Evolutionary conservation across 2,113 vertebrate genomes (phyloP).

Genomic region (Lophius piscatorius): DNA sequence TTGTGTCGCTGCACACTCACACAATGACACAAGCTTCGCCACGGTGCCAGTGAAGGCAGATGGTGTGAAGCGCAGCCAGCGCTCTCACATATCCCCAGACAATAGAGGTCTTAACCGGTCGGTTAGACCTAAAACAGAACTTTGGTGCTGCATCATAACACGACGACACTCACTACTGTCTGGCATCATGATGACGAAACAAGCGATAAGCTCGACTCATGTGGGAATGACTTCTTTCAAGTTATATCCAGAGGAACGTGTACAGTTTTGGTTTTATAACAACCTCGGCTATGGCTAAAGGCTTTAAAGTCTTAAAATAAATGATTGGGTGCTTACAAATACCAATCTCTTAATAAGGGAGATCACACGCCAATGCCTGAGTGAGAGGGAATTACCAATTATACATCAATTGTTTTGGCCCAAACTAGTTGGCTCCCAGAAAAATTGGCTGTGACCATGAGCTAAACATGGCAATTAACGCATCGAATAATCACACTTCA

Average conservation of each 20-base stretch:
- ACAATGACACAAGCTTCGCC: conserved; percentile 48
- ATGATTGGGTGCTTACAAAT: neutral
- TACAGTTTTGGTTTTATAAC: neutral
- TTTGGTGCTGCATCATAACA: conserved; percentile 50
- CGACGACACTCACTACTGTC: conserved; percentile 31
- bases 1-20: conserved; percentile 28
- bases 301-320: neutral
- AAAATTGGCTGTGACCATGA: conserved; percentile 49
- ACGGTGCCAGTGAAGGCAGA: conserved; percentile 78
- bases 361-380: conserved; percentile 26
- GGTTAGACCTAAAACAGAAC: conserved; percentile 47
- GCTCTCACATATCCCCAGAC: conserved; percentile 70
- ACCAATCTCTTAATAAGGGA: conserved; percentile 1
- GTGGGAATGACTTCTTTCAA: conserved; percentile 9
- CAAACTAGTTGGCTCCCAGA: conserved; percentile 32
- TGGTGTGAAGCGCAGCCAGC: conserved; percentile 78
- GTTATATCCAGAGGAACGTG: neutral
- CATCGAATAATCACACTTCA: conserved; percentile 54
- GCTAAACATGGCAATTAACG: conserved; percentile 49
- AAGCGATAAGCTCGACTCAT: conserved; percentile 6
- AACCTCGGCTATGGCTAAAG: neutral
- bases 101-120: conserved; percentile 65
- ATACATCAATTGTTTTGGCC: conserved; percentile 23
- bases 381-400: conserved; percentile 27
- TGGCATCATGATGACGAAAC: conserved; percentile 33